Base-by-base conservation (phyloP, 1,140 invertebrate species). In the Nebria ingens region DNA sequence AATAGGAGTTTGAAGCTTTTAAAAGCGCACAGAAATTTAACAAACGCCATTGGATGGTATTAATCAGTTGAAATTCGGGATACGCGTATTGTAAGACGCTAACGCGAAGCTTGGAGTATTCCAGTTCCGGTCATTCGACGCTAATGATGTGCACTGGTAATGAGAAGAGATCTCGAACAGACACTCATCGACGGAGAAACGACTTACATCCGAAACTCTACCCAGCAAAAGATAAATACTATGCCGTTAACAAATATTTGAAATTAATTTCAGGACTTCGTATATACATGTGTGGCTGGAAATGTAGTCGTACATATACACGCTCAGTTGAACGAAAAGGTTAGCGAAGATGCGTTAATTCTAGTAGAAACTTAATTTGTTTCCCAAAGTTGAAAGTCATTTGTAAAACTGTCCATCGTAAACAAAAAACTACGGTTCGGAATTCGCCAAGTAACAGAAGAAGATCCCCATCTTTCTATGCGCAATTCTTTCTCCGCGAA, bases 331-430 rank as follows among this genome's bases (percentile, higher is more conserved):
- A n/a, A n/a, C n/a, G n/a, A n/a, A n/a, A 34, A 34, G n/a, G 25
- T 34, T n/a, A 6, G 25, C n/a, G 40, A 9, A 45, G n/a, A 45
- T 45, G 6, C 40, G 15, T 45, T 45, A 45, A 45, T 45, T 45
- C 40, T 17, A 4, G 6, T 11, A 45, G 40, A 45, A 45, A 45
- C 40, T 45, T 45, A 45, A 45, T 45, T 45, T 45, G 9, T 45
- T 34, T n/a, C 25, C 40, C 4, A 29, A 45, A 45, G 40, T 45
- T 45, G 40, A 45, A 45, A 45, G 40, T 45, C 40, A 45, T 45
- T 45, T 45, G 40, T 45, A 45, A 45, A 45, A 45, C 40, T 45
- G 40, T 45, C 40, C 40, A 45, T 45, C 40, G 40, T 45, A 45
- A 45, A 45, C 40, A 45, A 45, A 45, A 45, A 45, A 45, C 6